These are phyloP conservation scores for Enteromius fasciolatus DNA, from an alignment of 2,797 vertebrate genomes.

Conservation along the genomic window DNA sequence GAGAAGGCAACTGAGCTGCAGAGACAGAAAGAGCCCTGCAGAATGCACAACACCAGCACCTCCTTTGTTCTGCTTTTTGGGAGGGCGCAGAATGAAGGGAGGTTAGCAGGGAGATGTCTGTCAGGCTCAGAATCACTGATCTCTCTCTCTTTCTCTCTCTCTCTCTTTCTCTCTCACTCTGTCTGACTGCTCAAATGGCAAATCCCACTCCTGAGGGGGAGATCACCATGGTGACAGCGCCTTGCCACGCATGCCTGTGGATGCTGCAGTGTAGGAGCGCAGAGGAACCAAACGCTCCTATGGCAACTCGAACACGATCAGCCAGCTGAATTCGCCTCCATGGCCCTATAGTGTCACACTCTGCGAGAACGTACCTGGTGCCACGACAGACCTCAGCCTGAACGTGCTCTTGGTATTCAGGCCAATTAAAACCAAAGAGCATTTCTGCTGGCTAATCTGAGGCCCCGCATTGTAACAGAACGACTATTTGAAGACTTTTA, in stretches of 20 bases:
- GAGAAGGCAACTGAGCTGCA: slow-evolving; percentile 38
- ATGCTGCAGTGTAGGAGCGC: slow-evolving; percentile 77
- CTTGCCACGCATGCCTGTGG: slow-evolving; percentile 67
- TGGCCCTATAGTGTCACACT: slow-evolving; percentile 38
- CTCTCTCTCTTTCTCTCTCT: slow-evolving; percentile 46
- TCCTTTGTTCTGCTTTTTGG: slow-evolving; percentile 65
- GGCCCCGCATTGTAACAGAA: slow-evolving; percentile 20
- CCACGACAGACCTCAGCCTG: slow-evolving; percentile 44
- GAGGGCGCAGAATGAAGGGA: slow-evolving; percentile 47
- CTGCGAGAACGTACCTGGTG: slow-evolving; percentile 33
- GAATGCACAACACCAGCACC: slow-evolving; percentile 59
- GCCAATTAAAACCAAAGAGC: slow-evolving; percentile 52
- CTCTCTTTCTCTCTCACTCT: slow-evolving; percentile 51
- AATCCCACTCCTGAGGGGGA: slow-evolving; percentile 69
- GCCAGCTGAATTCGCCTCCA: slow-evolving; percentile 39
- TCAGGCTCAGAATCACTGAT: slow-evolving; percentile 59
- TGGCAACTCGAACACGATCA: slow-evolving; percentile 60
- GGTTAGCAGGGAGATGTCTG: slow-evolving; percentile 56
- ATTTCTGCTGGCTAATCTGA: slow-evolving; percentile 27
- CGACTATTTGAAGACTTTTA: slow-evolving; percentile 36
- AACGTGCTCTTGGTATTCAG: slow-evolving; percentile 43
- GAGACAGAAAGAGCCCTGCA: slow-evolving; percentile 59
- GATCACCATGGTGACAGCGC: slow-evolving; percentile 83
- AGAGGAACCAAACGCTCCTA: slow-evolving; percentile 58
- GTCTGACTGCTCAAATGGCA: slow-evolving; percentile 66